A percentile compares a stretch with the other conserved stretches of the same genome.
Evolutionary conservation across 2,888 invertebrate species (phyloP).

Genomic region (Acanthosepion pharaonis): DNA sequence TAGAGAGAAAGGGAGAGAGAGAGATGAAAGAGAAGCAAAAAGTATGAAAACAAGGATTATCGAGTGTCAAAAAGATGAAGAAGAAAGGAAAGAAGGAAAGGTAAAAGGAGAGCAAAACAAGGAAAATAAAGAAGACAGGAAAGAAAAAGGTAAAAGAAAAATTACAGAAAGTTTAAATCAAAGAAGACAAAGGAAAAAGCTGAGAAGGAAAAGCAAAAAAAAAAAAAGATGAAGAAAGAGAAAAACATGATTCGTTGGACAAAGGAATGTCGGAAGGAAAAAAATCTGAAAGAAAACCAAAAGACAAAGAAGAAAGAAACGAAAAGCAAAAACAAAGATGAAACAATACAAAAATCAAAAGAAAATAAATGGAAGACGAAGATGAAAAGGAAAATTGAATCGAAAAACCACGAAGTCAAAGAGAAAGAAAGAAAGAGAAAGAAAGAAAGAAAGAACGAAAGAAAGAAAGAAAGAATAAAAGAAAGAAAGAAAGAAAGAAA

Average conservation of each 20-base stretch:
- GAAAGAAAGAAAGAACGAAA: neutral
- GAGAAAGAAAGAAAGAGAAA: neutral
- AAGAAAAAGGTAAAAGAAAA: neutral
- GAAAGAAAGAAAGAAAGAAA: neutral
- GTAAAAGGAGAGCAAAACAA: neutral
- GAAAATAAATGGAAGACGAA: neutral
- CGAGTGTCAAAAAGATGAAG: neutral
- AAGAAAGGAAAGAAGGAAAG: neutral
- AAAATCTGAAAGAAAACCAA: neutral
- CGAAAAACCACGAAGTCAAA: neutral
- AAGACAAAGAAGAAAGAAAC: neutral
- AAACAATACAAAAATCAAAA: neutral
- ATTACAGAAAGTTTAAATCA: neutral
- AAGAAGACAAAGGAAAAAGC: fast-evolving
- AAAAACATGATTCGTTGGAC: neutral
- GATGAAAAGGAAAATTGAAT: neutral
- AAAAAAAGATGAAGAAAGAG: neutral
- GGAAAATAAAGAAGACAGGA: neutral
- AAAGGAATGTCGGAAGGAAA: neutral
- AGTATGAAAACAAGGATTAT: neutral
- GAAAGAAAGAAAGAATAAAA: neutral
- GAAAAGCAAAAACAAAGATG: neutral
- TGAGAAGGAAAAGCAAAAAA: neutral
- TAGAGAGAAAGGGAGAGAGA: neutral
- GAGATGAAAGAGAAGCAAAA: neutral